Evolutionary conservation across 2,113 vertebrate genomes (phyloP).

Genomic region (Oryzias curvinotus): DNA sequence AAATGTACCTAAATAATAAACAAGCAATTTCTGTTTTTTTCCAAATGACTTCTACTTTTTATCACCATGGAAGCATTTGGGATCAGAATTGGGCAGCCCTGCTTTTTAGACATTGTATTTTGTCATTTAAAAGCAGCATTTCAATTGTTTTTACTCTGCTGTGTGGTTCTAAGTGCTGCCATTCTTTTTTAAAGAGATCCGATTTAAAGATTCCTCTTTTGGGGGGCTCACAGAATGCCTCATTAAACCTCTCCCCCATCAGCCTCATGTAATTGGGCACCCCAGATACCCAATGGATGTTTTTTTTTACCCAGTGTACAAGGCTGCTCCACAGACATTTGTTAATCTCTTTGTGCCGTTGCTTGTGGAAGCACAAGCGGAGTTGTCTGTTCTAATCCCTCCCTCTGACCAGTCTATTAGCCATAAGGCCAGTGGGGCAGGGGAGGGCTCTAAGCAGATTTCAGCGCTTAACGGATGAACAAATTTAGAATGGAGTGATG

Average conservation of each 20-base stretch:
- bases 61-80: no score
- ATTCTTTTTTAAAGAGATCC: no score
- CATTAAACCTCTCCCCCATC: constrained; percentile 42
- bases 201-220: no score
- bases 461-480: constrained; percentile 83
- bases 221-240: neutral
- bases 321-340: constrained; percentile 48
- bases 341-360: constrained; percentile 60
- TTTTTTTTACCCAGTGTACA: neutral
- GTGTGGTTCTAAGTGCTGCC: no score
- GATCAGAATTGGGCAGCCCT: no score
- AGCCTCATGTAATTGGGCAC: neutral
- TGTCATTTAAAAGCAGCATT: no score
- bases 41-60: no score
- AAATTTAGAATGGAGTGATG: constrained; percentile 84
- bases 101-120: no score
- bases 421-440: constrained; percentile 68
- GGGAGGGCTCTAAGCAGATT: constrained; percentile 80
- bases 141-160: no score
- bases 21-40: no score
- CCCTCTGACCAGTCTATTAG: constrained; percentile 62
- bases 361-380: constrained; percentile 36
- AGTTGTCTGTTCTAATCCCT: constrained; percentile 63
- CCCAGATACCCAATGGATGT: neutral
- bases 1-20: no score